These are phyloP conservation scores for Mimumesa dahlbomi DNA, from an alignment of 2,888 invertebrate genomes.

Conservation along the genomic window DNA sequence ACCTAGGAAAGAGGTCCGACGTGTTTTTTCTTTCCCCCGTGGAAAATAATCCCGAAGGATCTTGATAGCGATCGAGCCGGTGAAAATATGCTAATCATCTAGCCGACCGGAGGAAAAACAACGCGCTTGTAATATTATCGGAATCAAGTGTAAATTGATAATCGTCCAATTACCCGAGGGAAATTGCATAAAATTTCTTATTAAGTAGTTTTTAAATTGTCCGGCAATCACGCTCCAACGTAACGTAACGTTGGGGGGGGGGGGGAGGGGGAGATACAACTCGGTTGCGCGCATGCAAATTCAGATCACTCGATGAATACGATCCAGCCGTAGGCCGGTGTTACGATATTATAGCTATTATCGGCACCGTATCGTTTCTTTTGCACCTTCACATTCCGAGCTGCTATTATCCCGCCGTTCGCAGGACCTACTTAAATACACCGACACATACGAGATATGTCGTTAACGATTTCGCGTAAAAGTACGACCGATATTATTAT, in stretches of 20 bases:
- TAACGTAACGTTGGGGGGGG: slow-evolving; percentile 29
- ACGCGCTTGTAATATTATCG: too few species aligned
- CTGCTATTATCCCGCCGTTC: too few species aligned
- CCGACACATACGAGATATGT: too few species aligned
- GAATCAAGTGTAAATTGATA: too few species aligned
- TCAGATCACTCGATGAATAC: slow-evolving; percentile 60
- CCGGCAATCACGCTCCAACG: slow-evolving; percentile 18
- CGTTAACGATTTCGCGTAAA: too few species aligned
- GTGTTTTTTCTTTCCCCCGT: neutral
- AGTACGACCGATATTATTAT: too few species aligned
- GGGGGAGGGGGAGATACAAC: too few species aligned
- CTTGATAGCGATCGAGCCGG: neutral
- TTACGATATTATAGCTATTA: slow-evolving; percentile 65
- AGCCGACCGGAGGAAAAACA: too few species aligned
- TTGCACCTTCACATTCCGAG: slow-evolving; percentile 32
- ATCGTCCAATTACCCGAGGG: too few species aligned
- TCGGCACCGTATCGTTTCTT: slow-evolving; percentile 50
- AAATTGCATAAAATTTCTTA: neutral
- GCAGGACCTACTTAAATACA: too few species aligned
- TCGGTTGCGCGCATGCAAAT: slow-evolving; percentile 53
- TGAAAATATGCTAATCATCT: neutral
- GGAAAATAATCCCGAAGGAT: neutral
- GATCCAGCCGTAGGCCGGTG: slow-evolving; percentile 44
- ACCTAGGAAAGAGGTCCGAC: slow-evolving; percentile 16
- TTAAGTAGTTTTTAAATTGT: slow-evolving; percentile 40